These are phyloP conservation scores for Akabosia matsudoensis DNA, from an alignment of 1,140 invertebrate species.

Conservation along the genomic window DNA sequence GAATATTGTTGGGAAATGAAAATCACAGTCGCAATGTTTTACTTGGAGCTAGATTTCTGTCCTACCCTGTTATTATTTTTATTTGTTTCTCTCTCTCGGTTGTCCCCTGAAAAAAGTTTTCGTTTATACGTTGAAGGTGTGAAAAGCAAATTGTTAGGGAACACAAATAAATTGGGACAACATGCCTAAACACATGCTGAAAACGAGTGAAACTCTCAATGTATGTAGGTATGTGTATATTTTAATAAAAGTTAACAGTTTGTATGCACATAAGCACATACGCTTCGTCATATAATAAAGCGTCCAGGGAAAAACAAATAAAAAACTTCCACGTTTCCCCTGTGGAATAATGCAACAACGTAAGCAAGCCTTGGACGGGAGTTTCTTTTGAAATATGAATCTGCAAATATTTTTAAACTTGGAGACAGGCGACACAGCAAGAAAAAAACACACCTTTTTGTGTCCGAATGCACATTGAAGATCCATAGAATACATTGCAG, in stretches of 20 bases:
- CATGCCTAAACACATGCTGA: not conserved
- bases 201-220: not conserved
- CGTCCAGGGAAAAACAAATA: too few species aligned
- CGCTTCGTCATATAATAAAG: not conserved
- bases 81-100: not conserved
- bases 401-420: slow-evolving; percentile 45
- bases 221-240: not conserved
- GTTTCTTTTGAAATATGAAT: slow-evolving; percentile 46
- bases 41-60: too few species aligned
- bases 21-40: not conserved
- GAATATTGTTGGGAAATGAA: not conserved
- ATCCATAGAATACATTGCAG: not conserved
- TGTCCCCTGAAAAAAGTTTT: not conserved
- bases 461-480: not conserved
- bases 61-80: not conserved
- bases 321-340: too few species aligned
- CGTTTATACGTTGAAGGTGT: not conserved
- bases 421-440: slow-evolving; percentile 9
- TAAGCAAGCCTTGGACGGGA: not conserved
- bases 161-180: slow-evolving; percentile 8
- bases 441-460: slow-evolving; percentile 7
- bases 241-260: not conserved
- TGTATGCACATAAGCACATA: not conserved
- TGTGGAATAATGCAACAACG: too few species aligned
- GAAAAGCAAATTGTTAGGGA: not conserved